Evolutionary conservation across 2,888 invertebrate genomes (phyloP), one percentile per base, ranked within the genome.

Genomic region (Ommatoiulus sabulosus): DNA sequence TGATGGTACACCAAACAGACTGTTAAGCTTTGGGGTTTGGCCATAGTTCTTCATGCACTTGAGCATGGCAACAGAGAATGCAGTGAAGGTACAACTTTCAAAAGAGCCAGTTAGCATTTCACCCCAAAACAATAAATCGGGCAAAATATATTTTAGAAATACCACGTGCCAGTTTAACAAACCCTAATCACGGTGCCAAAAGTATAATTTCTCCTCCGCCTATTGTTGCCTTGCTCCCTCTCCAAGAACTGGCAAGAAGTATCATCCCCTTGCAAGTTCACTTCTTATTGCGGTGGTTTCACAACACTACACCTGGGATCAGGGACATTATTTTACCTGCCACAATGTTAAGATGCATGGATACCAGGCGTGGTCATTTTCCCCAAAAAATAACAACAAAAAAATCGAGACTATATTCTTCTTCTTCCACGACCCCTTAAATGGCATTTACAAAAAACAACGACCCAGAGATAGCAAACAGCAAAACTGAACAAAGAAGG

Each of bases 91-190:
- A 52, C 8, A 63, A 63, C 17, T 6, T 63, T 63, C 5, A 63
- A n/a, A 63, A 52, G 52, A 72, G 24, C 24, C n/a, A 72, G 57
- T 63, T 63, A 72, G 20, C 72, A 72, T 24, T 72, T 72, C 72
- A 72, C 72, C 72, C 72, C 72, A 72, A 72, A 72, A 72, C 72
- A 72, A 72, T 72, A 72, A 72, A 72, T 72, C 72, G 72, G 72
- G 5, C 24, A 20, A 72, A 72, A n/a, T 24, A 72, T 72, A 72
- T 72, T 72, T 72, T 72, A 4, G 72, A 72, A 72, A 72, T 72
- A 72, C 72, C 72, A 72, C 72, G 72, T 72, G 72, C 72, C 72
- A 72, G 24, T 72, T 72, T 72, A 72, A 72, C 72, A 72, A 72
- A 72, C 72, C 72, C 72, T 72, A 72, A 72, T 72, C 72, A 72